These are phyloP conservation scores for Leptonema lineaticorne DNA, from an alignment of 1,140 invertebrate species.

Conservation along the genomic window DNA sequence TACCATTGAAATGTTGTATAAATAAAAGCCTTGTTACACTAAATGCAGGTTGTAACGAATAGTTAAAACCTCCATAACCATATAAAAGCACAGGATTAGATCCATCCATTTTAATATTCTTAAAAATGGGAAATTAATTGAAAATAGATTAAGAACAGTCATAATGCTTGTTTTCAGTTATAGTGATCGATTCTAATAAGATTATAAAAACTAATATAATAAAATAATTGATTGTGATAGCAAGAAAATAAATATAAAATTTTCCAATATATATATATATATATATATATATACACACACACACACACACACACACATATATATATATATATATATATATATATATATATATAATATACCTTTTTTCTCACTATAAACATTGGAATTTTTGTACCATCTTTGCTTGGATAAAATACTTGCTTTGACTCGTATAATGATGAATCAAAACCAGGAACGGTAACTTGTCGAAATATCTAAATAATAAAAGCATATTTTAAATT, in stretches of 20 bases:
- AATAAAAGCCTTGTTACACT: constrained; percentile 83
- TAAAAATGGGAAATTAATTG: no score
- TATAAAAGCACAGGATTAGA: constrained; percentile 82
- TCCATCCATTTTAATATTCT: constrained; percentile 67
- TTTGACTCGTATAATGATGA: constrained; percentile 76
- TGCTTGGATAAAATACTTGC: constrained; percentile 93
- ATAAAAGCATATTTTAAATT: constrained; percentile 33
- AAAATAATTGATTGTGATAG: background rate
- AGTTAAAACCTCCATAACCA: constrained; percentile 97
- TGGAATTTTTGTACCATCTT: constrained; percentile 93
- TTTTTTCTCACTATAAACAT: constrained; percentile 95
- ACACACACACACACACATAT: background rate
- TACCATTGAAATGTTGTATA: constrained; percentile 85
- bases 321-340: background rate
- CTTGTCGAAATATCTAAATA: constrained; percentile 77
- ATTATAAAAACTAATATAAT: no score
- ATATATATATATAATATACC: constrained; percentile 49
- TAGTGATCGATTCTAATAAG: no score
- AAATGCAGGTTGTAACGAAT: constrained; percentile 85
- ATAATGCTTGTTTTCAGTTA: no score
- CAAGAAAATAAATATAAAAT: constrained; percentile 19
- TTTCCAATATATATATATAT: background rate
- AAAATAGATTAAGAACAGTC: no score
- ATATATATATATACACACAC: background rate
- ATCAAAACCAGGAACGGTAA: constrained; percentile 84